Conservation (phyloP, 30 jellyfish, hydroid and myxozoan genomes). For the Cassiopea andromeda region DNA sequence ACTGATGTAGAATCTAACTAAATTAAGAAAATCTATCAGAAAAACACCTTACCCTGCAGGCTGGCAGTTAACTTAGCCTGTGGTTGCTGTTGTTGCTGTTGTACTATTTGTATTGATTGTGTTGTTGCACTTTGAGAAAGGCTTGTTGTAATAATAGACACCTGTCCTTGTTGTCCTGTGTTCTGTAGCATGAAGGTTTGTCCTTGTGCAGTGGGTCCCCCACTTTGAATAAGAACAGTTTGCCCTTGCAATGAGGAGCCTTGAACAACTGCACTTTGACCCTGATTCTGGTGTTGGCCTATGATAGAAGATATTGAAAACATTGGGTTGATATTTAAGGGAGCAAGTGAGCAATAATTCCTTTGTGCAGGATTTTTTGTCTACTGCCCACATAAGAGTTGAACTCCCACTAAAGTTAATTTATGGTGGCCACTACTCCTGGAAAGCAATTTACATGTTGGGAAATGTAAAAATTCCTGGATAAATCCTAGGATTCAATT, state of each 20-base stretch:
- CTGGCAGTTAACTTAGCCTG: constrained; percentile 60
- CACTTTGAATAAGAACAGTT: constrained; percentile 92
- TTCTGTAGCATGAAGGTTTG: constrained; percentile 94
- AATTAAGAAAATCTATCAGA: neutral
- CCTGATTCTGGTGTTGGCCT: constrained; percentile 85
- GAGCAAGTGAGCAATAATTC: neutral
- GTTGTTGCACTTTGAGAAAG: constrained; percentile 75
- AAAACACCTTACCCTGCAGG: constrained; percentile 28
- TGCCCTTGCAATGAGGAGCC: constrained; percentile 96
- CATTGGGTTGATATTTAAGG: neutral
- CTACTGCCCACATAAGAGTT: too few species aligned
- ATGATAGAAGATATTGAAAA: neutral
- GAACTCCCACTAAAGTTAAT: too few species aligned
- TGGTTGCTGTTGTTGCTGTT: constrained; percentile 86
- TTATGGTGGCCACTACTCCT: too few species aligned
- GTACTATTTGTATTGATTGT: constrained; percentile 91
- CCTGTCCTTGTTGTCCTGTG: constrained; percentile 92
- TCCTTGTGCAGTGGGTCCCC: constrained; percentile 79
- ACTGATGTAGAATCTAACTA: neutral
- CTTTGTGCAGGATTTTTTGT: too few species aligned
- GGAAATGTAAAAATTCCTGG: too few species aligned
- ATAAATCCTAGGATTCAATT: too few species aligned
- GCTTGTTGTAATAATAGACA: constrained; percentile 87
- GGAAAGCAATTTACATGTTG: too few species aligned
- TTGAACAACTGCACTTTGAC: constrained; percentile 80